Evolutionary conservation across 2,113 vertebrate genomes (phyloP).

Genomic region (Progne subis): DNA sequence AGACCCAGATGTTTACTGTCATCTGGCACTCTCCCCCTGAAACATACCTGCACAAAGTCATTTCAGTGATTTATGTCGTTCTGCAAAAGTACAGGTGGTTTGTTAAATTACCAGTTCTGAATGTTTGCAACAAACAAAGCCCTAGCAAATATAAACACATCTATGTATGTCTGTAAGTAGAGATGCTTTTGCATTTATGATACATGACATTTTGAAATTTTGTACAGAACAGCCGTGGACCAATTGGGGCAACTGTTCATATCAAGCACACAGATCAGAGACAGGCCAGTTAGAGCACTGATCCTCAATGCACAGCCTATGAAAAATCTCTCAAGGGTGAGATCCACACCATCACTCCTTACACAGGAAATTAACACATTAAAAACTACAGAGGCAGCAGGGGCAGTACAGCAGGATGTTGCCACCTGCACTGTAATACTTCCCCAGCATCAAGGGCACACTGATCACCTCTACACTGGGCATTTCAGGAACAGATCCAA

Average conservation of each 20-base stretch:
- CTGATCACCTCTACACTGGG: neutral
- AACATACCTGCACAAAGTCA: neutral
- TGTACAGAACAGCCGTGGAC: neutral
- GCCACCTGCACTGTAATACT: neutral
- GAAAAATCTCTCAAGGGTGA: neutral
- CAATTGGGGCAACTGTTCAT: neutral
- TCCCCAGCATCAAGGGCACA: neutral
- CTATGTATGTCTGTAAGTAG: accelerated
- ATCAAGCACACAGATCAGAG: neutral
- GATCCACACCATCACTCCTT: neutral
- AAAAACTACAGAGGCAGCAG: neutral
- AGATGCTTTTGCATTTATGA: neutral
- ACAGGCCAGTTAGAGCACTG: neutral
- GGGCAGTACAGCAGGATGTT: neutral
- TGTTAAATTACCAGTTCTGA: neutral
- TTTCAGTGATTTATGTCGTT: neutral
- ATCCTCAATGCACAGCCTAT: neutral
- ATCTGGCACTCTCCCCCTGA: neutral
- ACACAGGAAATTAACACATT: neutral
- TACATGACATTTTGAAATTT: neutral
- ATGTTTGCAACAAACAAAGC: neutral
- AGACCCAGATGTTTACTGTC: neutral
- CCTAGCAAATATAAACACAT: neutral
- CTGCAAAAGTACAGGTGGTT: neutral
- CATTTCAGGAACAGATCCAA: neutral